Conservation (phyloP, 2,113 vertebrate genomes). For the Mustela nigripes region DNA sequence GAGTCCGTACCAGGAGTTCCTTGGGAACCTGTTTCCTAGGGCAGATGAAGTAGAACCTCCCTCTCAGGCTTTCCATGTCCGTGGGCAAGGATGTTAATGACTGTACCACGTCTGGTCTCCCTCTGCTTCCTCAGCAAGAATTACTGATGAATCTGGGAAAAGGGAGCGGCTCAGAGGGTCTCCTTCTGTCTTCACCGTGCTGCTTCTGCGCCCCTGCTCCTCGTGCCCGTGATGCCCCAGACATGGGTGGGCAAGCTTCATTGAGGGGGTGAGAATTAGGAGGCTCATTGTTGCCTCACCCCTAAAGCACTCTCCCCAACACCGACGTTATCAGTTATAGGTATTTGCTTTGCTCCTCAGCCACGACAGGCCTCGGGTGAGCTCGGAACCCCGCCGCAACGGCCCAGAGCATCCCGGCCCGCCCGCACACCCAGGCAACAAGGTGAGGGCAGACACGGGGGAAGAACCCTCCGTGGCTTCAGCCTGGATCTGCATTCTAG, state of each 20-base stretch:
- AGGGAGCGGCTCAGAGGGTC: fast-evolving
- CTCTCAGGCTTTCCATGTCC: background rate
- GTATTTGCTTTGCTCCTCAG: fast-evolving
- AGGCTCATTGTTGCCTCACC: fast-evolving
- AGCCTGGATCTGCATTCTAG: background rate
- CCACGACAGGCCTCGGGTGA: fast-evolving
- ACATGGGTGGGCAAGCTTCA: fast-evolving
- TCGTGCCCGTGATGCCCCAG: background rate
- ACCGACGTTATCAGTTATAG: fast-evolving
- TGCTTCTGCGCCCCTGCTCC: background rate
- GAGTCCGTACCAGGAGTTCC: background rate
- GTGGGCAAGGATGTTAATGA: background rate
- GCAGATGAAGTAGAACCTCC: background rate
- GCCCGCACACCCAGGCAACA: fast-evolving
- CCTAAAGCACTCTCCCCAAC: fast-evolving
- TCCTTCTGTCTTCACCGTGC: background rate
- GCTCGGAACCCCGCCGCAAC: background rate
- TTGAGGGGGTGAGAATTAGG: background rate
- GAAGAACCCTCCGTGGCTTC: background rate
- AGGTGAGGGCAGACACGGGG: fast-evolving
- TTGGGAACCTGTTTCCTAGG: background rate
- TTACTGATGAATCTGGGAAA: background rate
- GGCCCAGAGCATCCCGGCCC: fast-evolving
- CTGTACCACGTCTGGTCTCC: background rate
- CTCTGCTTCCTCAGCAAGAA: background rate